These are phyloP conservation scores for Otolemur crassicaudatus DNA, from an alignment of 2,797 vertebrate genomes.

Conservation along the genomic window DNA sequence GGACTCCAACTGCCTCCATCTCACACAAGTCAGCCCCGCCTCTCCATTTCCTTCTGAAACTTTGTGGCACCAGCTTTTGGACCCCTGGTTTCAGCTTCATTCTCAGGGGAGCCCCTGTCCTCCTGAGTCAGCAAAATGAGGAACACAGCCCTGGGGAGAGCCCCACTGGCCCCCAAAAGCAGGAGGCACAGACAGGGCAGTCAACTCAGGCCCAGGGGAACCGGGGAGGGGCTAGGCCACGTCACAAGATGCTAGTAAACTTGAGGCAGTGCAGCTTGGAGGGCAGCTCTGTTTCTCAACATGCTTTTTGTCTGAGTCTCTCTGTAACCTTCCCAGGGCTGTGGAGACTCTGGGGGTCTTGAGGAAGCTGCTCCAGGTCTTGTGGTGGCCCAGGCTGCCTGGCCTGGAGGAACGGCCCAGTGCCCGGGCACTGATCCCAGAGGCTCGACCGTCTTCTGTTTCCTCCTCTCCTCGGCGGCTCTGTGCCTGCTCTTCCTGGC, in stretches of 20 bases:
- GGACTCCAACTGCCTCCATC: fast-evolving
- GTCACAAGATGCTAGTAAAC: too few relatives aligned
- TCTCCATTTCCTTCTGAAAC: neutral
- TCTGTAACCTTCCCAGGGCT: neutral
- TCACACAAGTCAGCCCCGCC: fast-evolving
- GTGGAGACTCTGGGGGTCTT: neutral
- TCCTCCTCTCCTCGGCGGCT: neutral
- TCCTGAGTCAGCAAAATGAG: neutral
- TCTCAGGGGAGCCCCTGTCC: neutral
- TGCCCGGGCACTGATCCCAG: neutral
- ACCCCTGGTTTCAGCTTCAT: neutral
- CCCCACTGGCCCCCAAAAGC: too few relatives aligned
- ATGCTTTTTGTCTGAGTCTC: fast-evolving
- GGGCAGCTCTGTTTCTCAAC: fast-evolving
- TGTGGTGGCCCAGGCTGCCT: neutral
- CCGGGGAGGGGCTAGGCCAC: neutral
- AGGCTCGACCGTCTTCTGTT: neutral
- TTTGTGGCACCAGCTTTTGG: neutral
- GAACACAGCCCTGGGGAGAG: neutral
- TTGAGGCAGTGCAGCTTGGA: neutral
- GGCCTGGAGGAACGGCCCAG: neutral
- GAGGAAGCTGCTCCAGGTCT: neutral
- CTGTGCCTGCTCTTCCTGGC: neutral
- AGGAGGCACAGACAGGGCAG: neutral
- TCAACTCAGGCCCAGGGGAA: too few relatives aligned